A percentile compares a stretch with the other conserved stretches of the same genome.
Evolutionary conservation across 2,888 invertebrate species (phyloP).

Genomic region (Drosophila neoperkinsi): DNA sequence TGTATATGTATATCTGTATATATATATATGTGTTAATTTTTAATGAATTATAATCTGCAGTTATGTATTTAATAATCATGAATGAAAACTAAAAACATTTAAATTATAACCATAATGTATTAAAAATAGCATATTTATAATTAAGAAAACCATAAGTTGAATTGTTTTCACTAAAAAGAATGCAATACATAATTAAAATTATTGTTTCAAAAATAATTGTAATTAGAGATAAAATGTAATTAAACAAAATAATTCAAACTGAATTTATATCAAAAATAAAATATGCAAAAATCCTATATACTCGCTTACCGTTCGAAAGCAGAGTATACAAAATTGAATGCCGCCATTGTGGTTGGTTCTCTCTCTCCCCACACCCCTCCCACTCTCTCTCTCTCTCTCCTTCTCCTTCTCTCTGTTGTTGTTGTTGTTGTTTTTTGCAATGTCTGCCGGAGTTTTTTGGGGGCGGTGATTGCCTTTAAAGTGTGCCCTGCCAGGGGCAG

Average conservation of each 20-base stretch:
- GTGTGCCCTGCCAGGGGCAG: conserved; percentile 49
- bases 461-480: conserved; percentile 69
- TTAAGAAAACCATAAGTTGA: not conserved
- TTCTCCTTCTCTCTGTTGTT: conserved; percentile 17
- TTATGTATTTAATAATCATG: not conserved
- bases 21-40: not conserved
- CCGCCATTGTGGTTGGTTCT: conserved; percentile 50
- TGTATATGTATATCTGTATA: not conserved
- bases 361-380: not conserved
- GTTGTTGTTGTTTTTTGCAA: conserved; percentile 34
- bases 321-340: conserved; percentile 64
- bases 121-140: no score
- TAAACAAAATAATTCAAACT: no score
- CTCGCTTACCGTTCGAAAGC: not conserved
- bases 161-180: not conserved
- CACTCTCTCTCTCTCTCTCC: not conserved
- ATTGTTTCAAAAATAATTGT: not conserved
- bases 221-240: no score
- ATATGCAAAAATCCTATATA: not conserved
- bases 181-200: not conserved
- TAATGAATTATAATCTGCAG: not conserved
- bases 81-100: not conserved
- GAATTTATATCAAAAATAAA: no score
- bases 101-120: not conserved
- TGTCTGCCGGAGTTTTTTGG: conserved; percentile 37